Conservation (phyloP, 2,113 vertebrate genomes). For the Dissostichus mawsoni region DNA sequence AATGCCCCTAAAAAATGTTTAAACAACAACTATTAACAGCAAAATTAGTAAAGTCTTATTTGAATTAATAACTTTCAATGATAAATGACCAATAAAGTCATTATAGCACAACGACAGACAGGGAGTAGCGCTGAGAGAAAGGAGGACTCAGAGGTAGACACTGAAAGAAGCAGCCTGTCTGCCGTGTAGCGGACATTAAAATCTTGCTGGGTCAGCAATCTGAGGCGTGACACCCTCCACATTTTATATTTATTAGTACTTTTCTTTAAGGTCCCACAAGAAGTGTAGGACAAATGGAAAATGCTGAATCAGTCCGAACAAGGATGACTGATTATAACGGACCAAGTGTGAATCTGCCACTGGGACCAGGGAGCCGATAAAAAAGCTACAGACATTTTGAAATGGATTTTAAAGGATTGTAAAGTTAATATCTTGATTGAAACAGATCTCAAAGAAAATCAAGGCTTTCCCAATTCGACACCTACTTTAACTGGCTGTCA, state of each 20-base stretch:
- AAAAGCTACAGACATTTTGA: neutral
- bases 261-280: slow-evolving; percentile 15
- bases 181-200: slow-evolving; percentile 48
- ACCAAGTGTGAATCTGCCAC: slow-evolving; percentile 1
- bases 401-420: neutral
- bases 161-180: slow-evolving; percentile 17
- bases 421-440: neutral
- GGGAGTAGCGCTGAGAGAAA: neutral
- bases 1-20: too few relatives aligned
- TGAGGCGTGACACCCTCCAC: slow-evolving; percentile 37
- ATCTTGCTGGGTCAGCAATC: slow-evolving; percentile 55
- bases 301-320: slow-evolving; percentile 14
- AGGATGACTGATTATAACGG: neutral
- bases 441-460: neutral
- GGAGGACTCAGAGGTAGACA: slow-evolving; percentile 1
- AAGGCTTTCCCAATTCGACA: neutral
- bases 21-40: neutral
- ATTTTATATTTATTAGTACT: slow-evolving; percentile 47
- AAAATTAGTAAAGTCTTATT: neutral
- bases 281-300: slow-evolving; percentile 23
- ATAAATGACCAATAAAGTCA: slow-evolving; percentile 13
- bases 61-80: neutral
- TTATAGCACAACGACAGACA: slow-evolving; percentile 4
- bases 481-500: neutral
- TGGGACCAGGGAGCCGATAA: neutral